Evolutionary conservation across 2,113 vertebrate genomes (phyloP), one percentile per base, ranked within the genome.

Genomic region (Coptodon bakossiorum): DNA sequence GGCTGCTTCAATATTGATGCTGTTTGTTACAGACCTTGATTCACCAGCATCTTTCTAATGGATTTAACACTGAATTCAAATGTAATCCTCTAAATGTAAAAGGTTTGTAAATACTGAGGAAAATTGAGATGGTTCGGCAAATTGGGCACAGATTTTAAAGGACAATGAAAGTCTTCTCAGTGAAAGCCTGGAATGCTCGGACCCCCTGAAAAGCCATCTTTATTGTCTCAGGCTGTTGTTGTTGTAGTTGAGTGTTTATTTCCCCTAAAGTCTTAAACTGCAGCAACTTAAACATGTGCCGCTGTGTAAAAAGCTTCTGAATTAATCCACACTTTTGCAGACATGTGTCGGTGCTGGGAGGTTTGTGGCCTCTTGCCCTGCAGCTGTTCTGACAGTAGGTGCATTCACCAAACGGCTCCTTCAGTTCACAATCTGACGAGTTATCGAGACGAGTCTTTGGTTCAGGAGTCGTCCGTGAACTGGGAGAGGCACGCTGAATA

Each of bases 1-100:
- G 53, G 40, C 83, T 76, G 78, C 86, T 86, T 63, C 82, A 91
- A 59, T 92, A 92, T 90, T 89, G 63, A 93, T 86, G 86, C 7
- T 7, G 68, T 92, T 91, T 83, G 88, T 88, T 56, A n/a, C 52
- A 59, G 71, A 81, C 59, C 19, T 76, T 84, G 31, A 92, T 90
- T 93, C 85, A 88, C 66, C 52, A 36, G 80, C 13, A 38, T 73
- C 71, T 50, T 86, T 88, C 31, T 68, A 90, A 87, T 86, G 50
- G 82, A 81, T 89, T 88, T 79, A 38, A 14, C 19, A 57, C 53
- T 76, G 24, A 81, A 66, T 86, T 50, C 4, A 52, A 85, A 86
- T 73, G 68, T 24, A 79, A 86, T 82, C 31, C 19, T 63, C 12
- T 48, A 43, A 90, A 90, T 86, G 29, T 45, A 29, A 73, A 78